Evolutionary conservation across 2,888 invertebrate genomes (phyloP), one percentile per base, ranked within the genome.

Genomic region (Oscheius onirici): DNA sequence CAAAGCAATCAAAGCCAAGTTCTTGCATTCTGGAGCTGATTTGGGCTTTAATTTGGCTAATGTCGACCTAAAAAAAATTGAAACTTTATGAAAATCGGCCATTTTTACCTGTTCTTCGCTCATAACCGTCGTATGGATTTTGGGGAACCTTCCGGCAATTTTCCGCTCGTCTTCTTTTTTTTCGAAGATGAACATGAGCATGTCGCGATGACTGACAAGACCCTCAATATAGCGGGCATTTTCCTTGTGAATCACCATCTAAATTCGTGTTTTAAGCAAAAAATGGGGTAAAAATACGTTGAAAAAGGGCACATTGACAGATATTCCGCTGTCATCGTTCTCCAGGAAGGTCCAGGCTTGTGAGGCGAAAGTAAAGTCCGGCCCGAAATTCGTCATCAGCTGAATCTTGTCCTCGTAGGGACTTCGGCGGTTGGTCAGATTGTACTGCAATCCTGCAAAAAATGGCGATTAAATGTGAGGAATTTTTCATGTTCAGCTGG

Each of bases 161-260:
- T 78, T 41, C 46, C 72, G 49, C 13, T 82, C 81, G 61, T 85
- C 85, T 52, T 81, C 79, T 10, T 68, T 72, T 51, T 63, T 76
- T 17, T 79, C 75, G 60, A 82, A 85, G 24, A 85, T 78, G 61
- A 85, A 83, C 72, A 84, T 83, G 8, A 69, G 26, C 24, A 77
- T 57, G 71, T 85, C 85, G n/a, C 84, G 72, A 2, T 13, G 13
- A 6, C 73, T 68, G 11, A 85, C 60, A 22, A 75, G 61, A 66
- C 79, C 78, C 73, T 83, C 82, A 11, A 84, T 57, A 17, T 65
- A 24, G 15, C 17, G 17, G 5, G 63, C 52, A 15, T 70, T 28
- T 11, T 54, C 61, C 3, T 15, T 28, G 1, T 20, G 22, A 8
- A 63, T 52, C 13, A 49, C 24, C 6, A 70, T 20, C 69, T 69